phyloP scores from a whole-genome alignment of 2,888 invertebrate species.

The Lepidonotus clava region DNA sequence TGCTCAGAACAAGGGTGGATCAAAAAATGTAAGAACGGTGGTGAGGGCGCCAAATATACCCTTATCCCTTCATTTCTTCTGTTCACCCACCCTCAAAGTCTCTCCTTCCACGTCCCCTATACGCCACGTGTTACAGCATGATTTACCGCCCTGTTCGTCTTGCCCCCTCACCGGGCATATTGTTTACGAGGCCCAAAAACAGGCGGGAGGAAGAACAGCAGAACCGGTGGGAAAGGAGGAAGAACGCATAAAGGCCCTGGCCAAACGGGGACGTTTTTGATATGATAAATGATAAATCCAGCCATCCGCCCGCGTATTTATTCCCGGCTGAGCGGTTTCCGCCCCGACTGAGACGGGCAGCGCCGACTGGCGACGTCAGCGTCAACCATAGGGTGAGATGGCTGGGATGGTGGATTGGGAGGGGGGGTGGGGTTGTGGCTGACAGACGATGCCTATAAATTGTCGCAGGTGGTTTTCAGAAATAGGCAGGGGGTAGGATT shows the following conservation, averaged over 20 bases:
- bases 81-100: no score
- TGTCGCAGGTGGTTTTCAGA: constrained; percentile 29
- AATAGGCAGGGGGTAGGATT: not conserved
- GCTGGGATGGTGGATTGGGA: not conserved
- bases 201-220: no score
- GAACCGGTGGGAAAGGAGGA: not conserved
- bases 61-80: no score
- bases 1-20: no score
- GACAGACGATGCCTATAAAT: constrained; percentile 25
- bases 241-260: no score
- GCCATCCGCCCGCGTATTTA: not conserved
- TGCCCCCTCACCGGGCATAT: not conserved
- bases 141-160: not conserved
- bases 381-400: not conserved
- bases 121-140: not conserved
- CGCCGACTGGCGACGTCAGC: no score
- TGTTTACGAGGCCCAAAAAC: not conserved
- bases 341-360: not conserved
- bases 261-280: not conserved
- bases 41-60: not conserved
- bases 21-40: no score
- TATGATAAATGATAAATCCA: constrained; percentile 12
- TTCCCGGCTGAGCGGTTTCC: not conserved
- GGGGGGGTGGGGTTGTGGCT: not conserved
- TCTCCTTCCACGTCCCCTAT: no score